phyloP scores from a whole-genome alignment of 2,797 vertebrate species.

The Cebuella pygmaea region DNA sequence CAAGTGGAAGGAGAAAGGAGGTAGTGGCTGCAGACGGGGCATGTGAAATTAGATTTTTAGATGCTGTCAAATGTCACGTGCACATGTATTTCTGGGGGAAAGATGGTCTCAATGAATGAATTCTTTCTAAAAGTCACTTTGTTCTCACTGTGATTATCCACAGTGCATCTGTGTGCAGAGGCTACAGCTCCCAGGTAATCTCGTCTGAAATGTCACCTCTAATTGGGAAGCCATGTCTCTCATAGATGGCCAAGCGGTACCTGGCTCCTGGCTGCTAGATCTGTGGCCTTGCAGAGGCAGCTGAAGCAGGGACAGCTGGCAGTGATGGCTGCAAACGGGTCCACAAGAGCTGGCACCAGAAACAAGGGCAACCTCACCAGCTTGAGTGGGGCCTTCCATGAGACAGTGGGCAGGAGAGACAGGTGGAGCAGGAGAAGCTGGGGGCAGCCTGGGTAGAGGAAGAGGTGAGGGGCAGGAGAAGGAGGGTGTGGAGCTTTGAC shows the following conservation, averaged over 20 bases:
- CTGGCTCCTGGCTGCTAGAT: not conserved
- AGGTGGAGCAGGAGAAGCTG: not conserved
- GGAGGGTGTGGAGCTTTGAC: not conserved
- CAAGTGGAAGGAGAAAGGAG: not conserved
- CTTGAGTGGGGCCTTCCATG: not conserved
- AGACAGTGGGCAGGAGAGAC: too few relatives aligned
- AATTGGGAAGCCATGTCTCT: not conserved
- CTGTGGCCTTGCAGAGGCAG: not conserved
- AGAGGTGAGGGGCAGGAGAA: not conserved
- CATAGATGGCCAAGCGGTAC: not conserved
- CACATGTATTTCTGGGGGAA: not conserved
- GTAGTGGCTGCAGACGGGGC: not conserved
- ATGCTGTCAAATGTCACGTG: not conserved
- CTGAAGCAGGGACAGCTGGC: not conserved
- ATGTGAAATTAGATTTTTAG: not conserved
- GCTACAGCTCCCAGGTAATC: too few relatives aligned
- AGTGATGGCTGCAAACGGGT: not conserved
- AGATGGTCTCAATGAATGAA: not conserved
- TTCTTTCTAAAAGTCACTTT: not conserved
- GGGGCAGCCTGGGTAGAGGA: not conserved
- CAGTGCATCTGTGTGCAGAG: not conserved
- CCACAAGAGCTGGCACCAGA: not conserved
- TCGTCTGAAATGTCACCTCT: not conserved
- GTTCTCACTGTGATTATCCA: not conserved
- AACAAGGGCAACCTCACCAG: fast-evolving